Evolutionary conservation across 2,797 vertebrate species (phyloP).

Genomic region (Fistularia tabacaria): DNA sequence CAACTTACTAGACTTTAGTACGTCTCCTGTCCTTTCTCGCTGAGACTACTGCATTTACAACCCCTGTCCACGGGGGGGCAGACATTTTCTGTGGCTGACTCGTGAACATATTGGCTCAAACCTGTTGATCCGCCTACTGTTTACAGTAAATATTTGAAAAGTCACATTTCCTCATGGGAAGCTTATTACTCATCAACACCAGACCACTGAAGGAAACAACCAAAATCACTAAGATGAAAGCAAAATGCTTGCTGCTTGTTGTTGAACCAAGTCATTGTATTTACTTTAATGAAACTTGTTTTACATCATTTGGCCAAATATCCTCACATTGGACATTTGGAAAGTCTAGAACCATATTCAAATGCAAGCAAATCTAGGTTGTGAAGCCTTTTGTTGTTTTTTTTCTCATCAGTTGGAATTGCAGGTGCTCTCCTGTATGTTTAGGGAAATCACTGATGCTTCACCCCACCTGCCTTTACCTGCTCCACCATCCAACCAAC

Average conservation of each 20-base stretch:
- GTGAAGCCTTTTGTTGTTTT: constrained; percentile 20
- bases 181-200: constrained; percentile 5
- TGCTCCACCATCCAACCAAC: constrained; percentile 33
- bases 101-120: constrained; percentile 14
- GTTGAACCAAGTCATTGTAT: background rate
- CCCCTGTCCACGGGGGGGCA: constrained; percentile 55
- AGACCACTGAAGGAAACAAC: background rate
- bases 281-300: background rate
- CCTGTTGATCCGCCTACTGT: constrained; percentile 35
- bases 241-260: background rate
- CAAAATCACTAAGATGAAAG: background rate
- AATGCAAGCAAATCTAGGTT: constrained; percentile 65
- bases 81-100: constrained; percentile 11
- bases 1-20: background rate
- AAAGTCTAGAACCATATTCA: constrained; percentile 45
- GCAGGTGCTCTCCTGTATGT: constrained; percentile 69
- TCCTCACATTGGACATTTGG: background rate
- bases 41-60: constrained; percentile 8
- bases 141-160: constrained; percentile 52
- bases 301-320: background rate
- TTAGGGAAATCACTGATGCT: constrained; percentile 74
- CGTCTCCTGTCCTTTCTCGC: constrained; percentile 21
- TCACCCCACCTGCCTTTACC: constrained; percentile 39
- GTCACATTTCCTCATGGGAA: constrained; percentile 1
- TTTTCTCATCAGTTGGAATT: constrained; percentile 54